Evolutionary conservation across 1,140 invertebrate genomes (phyloP).

Genomic region (Araneus ventricosus): DNA sequence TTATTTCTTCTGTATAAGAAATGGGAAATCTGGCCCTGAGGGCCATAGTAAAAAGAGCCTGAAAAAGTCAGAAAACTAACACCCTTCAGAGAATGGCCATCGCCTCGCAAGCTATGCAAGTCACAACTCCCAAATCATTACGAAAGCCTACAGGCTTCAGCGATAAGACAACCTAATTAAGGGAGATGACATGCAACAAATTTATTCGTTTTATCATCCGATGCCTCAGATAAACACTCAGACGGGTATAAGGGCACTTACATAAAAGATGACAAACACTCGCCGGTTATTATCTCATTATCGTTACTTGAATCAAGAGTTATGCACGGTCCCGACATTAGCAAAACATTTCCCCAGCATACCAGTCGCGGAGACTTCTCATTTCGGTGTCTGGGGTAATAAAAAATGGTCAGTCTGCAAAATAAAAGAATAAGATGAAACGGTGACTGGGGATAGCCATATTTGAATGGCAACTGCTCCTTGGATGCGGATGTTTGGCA

Average conservation of each 20-base stretch:
- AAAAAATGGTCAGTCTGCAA: not conserved
- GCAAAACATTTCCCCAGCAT: not conserved
- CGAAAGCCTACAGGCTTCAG: not conserved
- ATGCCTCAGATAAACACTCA: not conserved
- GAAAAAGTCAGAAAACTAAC: too few relatives aligned
- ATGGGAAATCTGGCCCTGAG: too few relatives aligned
- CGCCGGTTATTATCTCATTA: constrained; percentile 28
- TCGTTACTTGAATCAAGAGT: not conserved
- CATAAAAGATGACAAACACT: constrained; percentile 29
- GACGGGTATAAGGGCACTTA: not conserved
- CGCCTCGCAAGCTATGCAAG: too few relatives aligned
- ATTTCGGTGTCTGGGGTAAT: not conserved
- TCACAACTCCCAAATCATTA: not conserved
- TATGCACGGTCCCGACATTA: not conserved
- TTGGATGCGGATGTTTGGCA: too few relatives aligned
- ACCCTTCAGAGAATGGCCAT: too few relatives aligned
- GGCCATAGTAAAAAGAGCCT: too few relatives aligned
- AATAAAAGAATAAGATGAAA: not conserved
- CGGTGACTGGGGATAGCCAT: not conserved
- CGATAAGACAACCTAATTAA: constrained; percentile 35
- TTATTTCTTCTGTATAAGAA: too few relatives aligned
- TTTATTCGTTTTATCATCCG: constrained; percentile 24
- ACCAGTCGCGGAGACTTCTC: not conserved
- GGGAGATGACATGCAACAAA: constrained; percentile 37
- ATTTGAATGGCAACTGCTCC: not conserved